Percentiles rank a stretch among this genome's conserved stretches.
Conservation (phyloP, 2,888 invertebrate genomes). For the Lasioglossum malachurum region DNA sequence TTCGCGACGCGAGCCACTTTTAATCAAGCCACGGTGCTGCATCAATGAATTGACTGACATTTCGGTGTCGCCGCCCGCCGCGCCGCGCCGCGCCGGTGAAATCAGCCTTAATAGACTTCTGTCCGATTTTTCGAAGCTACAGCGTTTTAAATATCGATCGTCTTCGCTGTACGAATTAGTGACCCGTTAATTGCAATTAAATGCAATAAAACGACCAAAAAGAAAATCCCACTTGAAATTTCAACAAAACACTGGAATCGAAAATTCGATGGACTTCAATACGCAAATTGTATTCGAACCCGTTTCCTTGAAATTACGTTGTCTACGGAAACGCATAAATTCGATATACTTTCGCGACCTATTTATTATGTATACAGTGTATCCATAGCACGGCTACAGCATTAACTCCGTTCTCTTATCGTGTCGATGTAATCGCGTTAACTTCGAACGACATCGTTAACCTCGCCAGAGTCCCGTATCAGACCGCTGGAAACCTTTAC, state of each 20-base stretch:
- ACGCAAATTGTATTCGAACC: too few species aligned
- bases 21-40: neutral
- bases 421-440: slow-evolving; percentile 52
- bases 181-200: too few species aligned
- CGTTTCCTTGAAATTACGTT: neutral
- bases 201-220: too few species aligned
- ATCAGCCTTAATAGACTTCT: neutral
- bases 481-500: slow-evolving; percentile 31
- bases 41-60: neutral
- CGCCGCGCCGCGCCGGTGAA: neutral
- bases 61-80: neutral
- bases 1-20: slow-evolving; percentile 10
- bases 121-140: neutral
- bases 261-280: neutral
- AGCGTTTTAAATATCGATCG: neutral
- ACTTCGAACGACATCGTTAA: slow-evolving; percentile 55
- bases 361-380: neutral
- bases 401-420: slow-evolving; percentile 33
- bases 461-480: slow-evolving; percentile 23
- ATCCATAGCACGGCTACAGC: slow-evolving; percentile 30
- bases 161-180: neutral
- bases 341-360: neutral
- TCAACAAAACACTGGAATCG: too few species aligned
- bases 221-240: too few species aligned
- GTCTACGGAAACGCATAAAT: neutral